phyloP scores from a whole-genome alignment of 1,140 invertebrate genomes.

The Dufourea novaeangliae region DNA sequence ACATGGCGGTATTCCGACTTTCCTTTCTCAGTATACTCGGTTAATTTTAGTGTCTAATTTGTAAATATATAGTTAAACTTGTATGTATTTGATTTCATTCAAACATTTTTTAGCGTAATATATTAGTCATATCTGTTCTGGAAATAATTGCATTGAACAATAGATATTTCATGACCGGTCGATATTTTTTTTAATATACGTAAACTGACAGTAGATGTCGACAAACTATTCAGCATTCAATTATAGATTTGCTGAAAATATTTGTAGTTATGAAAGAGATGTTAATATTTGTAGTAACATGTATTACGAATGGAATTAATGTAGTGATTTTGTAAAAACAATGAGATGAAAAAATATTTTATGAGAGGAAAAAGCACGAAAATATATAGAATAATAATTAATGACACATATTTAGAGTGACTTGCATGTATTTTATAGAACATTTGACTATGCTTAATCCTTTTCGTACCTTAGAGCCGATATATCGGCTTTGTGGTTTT shows the following conservation, averaged over 20 bases:
- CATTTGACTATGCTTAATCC: too few relatives aligned
- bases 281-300: not conserved
- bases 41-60: not conserved
- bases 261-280: not conserved
- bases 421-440: too few relatives aligned
- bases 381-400: too few relatives aligned
- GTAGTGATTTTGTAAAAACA: not conserved
- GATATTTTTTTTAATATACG: slow-evolving; percentile 36
- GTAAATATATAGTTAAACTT: not conserved
- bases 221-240: not conserved
- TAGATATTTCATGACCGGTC: slow-evolving; percentile 31
- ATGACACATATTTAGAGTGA: too few relatives aligned
- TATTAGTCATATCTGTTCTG: not conserved
- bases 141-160: not conserved
- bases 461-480: too few relatives aligned
- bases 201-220: slow-evolving; percentile 35
- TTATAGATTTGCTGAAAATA: not conserved
- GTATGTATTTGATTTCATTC: not conserved
- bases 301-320: not conserved
- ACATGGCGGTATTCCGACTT: slow-evolving; percentile 43
- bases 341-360: too few relatives aligned
- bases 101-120: not conserved
- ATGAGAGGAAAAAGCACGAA: too few relatives aligned
- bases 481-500: too few relatives aligned
- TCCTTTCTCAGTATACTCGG: slow-evolving; percentile 32